phyloP scores from a whole-genome alignment of 2,113 vertebrate species.

The Cephalopholis sonnerati region DNA sequence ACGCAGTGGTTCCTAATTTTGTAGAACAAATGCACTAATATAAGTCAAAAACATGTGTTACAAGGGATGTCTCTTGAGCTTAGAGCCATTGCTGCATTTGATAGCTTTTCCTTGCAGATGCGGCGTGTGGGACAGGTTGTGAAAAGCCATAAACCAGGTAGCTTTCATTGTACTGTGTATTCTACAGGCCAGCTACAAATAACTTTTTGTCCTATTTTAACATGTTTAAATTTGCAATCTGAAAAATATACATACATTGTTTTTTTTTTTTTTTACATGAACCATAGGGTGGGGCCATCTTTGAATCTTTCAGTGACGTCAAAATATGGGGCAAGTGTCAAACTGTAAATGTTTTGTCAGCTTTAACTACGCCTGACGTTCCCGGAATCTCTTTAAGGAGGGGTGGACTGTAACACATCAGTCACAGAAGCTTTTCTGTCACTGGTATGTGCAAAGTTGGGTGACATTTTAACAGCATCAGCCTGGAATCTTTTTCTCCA shows the following conservation, averaged over 20 bases:
- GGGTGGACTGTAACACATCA: neutral
- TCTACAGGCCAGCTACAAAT: too few species aligned
- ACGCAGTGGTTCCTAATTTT: neutral
- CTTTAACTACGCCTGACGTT: neutral
- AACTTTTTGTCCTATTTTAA: neutral
- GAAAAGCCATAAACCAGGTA: neutral
- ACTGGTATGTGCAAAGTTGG: neutral
- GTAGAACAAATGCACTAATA: neutral
- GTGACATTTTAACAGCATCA: neutral
- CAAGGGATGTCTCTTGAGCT: neutral
- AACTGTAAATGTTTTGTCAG: neutral
- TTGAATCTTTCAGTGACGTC: neutral
- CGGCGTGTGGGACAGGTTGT: accelerated
- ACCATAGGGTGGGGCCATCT: neutral
- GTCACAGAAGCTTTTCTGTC: neutral
- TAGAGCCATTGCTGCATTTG: neutral
- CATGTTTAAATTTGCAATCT: neutral
- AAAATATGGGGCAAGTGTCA: neutral
- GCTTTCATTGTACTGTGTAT: neutral
- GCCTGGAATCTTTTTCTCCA: neutral
- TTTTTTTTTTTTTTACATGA: too few species aligned
- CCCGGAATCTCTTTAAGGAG: neutral
- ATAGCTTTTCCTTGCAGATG: neutral
- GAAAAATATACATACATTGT: neutral
- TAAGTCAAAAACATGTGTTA: neutral